Conservation (phyloP, 2,888 invertebrate species). For the Metallyticus violacea region DNA sequence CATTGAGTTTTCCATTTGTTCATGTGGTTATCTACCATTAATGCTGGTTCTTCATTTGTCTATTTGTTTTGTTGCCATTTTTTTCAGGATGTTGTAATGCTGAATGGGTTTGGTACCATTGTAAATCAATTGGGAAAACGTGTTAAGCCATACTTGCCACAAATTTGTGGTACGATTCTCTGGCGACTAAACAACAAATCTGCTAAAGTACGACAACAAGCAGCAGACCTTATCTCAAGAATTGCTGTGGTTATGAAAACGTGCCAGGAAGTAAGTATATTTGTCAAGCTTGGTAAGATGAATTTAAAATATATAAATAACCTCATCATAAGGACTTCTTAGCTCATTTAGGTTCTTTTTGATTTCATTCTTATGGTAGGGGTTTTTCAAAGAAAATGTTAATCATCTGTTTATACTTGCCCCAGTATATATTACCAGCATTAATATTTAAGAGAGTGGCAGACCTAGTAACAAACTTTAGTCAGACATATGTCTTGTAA, state of each 20-base stretch:
- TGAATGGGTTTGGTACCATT: slow-evolving; percentile 98
- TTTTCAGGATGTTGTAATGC: slow-evolving; percentile 93
- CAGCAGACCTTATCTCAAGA: slow-evolving; percentile 96
- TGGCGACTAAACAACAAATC: slow-evolving; percentile 99
- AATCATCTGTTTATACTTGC: no score
- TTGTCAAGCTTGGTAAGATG: background rate
- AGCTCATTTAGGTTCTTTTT: background rate
- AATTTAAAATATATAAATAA: background rate
- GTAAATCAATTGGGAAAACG: slow-evolving; percentile 96
- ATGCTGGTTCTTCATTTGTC: background rate
- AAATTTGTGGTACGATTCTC: slow-evolving; percentile 99
- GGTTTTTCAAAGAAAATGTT: no score
- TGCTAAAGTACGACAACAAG: slow-evolving; percentile 98
- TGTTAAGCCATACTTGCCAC: slow-evolving; percentile 97
- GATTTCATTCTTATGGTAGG: no score
- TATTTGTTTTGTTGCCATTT: slow-evolving; percentile 18
- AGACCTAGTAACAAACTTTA: no score
- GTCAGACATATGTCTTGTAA: no score
- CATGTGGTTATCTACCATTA: no score
- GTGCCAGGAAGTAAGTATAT: slow-evolving; percentile 78
- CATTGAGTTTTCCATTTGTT: no score
- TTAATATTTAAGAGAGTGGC: no score
- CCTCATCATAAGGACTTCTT: background rate
- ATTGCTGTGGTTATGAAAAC: slow-evolving; percentile 99
- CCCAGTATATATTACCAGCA: no score